Conservation (phyloP, 1,140 invertebrate species). For the Drosophila punjabiensis region DNA sequence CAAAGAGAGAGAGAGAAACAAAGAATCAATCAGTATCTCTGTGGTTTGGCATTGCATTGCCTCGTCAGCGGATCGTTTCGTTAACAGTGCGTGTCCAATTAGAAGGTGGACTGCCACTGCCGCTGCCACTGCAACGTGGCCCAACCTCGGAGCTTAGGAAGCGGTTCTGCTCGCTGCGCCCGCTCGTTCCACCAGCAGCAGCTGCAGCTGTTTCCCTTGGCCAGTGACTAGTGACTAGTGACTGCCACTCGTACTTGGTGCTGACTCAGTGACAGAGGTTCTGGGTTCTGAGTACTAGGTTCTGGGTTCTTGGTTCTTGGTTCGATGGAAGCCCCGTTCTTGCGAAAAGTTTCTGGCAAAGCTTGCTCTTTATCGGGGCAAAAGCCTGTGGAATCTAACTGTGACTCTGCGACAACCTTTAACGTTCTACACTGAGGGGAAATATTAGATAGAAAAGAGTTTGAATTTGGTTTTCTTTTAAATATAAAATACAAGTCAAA, state of each 20-base stretch:
- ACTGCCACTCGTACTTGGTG: neutral
- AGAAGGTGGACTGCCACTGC: conserved; percentile 11
- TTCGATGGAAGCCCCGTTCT: conserved; percentile 4
- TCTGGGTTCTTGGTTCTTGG: neutral
- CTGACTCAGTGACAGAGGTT: conserved; percentile 6
- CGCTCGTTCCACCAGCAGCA: conserved; percentile 10
- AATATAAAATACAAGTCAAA: neutral
- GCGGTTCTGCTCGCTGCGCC: conserved; percentile 28
- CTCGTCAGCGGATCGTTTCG: neutral
- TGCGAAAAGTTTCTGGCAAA: neutral
- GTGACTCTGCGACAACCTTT: neutral
- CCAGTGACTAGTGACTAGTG: conserved; percentile 6
- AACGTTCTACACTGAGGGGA: neutral
- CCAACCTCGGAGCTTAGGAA: conserved; percentile 40
- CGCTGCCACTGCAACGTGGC: conserved; percentile 4
- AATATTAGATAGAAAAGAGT: neutral
- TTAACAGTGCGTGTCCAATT: conserved; percentile 72
- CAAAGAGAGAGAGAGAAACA: conserved; percentile 7
- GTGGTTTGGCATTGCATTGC: neutral
- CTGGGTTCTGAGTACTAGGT: neutral
- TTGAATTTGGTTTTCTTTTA: neutral
- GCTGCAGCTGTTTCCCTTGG: conserved; percentile 11
- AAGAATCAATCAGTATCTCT: conserved; percentile 7
- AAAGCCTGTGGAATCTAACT: neutral
- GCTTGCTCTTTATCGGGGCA: neutral